A percentile compares a stretch with the other conserved stretches of the same genome.
Conservation (phyloP, 2,797 vertebrate species). For the Melopsittacus undulatus region DNA sequence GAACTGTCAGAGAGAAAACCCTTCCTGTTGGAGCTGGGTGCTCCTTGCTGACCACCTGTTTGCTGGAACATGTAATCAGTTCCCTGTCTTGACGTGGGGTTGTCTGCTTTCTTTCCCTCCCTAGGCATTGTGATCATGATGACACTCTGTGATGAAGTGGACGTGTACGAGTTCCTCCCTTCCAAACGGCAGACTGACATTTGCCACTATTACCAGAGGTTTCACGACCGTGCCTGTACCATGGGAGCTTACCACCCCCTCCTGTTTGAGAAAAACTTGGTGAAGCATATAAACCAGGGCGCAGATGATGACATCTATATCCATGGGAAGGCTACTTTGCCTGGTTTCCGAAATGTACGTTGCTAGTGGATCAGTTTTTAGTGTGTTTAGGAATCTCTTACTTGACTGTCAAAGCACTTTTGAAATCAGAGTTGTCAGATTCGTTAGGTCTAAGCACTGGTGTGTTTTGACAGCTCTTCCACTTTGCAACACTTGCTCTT, state of each 20-base stretch:
- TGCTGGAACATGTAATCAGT: accelerated
- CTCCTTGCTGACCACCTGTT: background rate
- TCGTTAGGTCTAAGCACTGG: constrained; percentile 43
- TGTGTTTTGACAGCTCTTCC: constrained; percentile 38
- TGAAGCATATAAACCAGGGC: constrained; percentile 80
- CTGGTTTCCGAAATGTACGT: constrained; percentile 66
- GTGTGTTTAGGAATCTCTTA: background rate
- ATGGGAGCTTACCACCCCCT: constrained; percentile 82
- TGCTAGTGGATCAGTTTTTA: constrained; percentile 44
- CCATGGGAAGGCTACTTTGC: constrained; percentile 74
- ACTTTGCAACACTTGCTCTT: background rate
- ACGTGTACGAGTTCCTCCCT: constrained; percentile 82
- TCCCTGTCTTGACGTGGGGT: background rate
- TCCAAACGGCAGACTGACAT: constrained; percentile 79
- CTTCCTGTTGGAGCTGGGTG: background rate
- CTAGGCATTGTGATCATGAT: constrained; percentile 82
- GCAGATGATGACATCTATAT: constrained; percentile 74
- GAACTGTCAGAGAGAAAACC: accelerated
- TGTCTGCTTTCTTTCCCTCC: background rate
- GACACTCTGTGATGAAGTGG: constrained; percentile 78
- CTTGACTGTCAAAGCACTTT: constrained; percentile 62
- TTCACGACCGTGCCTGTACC: constrained; percentile 78
- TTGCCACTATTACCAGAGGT: constrained; percentile 81
- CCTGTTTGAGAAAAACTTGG: constrained; percentile 83
- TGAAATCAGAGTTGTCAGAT: constrained; percentile 28